These are phyloP conservation scores for Narcine bancroftii DNA, from an alignment of 2,113 vertebrate genomes.

Conservation along the genomic window DNA sequence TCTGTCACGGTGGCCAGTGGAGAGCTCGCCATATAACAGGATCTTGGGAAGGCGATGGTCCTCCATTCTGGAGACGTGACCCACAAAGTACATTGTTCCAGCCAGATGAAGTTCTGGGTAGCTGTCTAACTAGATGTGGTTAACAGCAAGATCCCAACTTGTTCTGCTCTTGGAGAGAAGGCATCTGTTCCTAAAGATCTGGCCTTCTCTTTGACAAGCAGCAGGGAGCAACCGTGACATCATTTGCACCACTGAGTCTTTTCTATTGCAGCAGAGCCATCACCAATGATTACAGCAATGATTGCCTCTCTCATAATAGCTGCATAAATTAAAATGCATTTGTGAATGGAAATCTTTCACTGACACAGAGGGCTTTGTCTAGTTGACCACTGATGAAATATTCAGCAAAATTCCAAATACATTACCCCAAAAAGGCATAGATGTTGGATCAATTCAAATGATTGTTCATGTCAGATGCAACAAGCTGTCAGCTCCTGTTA, in stretches of 20 bases:
- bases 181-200: neutral
- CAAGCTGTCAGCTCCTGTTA: too few species aligned
- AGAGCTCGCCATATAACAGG: too few species aligned
- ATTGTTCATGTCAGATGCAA: too few species aligned
- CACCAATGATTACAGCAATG: too few species aligned
- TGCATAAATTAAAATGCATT: neutral
- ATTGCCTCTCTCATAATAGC: neutral
- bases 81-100: neutral
- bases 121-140: neutral
- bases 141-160: neutral
- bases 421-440: too few species aligned
- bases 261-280: neutral
- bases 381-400: neutral
- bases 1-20: too few species aligned
- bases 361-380: neutral
- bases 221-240: neutral
- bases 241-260: neutral
- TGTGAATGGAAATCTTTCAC: neutral
- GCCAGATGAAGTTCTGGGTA: neutral
- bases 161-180: neutral
- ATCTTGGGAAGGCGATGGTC: too few species aligned
- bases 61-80: too few species aligned
- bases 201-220: neutral
- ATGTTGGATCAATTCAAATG: too few species aligned
- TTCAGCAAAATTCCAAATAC: too few species aligned